Evolutionary conservation across 2,113 vertebrate genomes (phyloP).

Genomic region (Synchiropus splendidus): DNA sequence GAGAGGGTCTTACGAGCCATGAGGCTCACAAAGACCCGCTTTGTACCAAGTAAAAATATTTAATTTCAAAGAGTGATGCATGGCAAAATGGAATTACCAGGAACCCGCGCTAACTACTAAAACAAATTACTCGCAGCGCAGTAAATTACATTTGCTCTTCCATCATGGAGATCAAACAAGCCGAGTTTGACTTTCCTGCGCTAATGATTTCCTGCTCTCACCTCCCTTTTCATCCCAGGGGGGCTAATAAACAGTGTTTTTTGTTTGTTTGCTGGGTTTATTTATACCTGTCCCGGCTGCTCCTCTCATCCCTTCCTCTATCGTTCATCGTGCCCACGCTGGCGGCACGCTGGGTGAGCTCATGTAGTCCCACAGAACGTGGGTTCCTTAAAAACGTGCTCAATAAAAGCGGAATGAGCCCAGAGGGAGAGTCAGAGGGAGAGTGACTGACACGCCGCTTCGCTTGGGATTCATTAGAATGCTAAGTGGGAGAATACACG

Average conservation of each 20-base stretch:
- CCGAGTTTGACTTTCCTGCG: conserved; percentile 57
- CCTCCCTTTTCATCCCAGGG: conserved; percentile 66
- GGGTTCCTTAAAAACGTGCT: conserved; percentile 54
- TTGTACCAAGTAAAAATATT: conserved; percentile 68
- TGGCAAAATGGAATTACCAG: conserved; percentile 70
- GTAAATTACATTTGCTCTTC: conserved; percentile 71
- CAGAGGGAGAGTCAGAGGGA: conserved; percentile 54
- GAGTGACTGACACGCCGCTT: conserved; percentile 65
- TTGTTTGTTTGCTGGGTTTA: conserved; percentile 56
- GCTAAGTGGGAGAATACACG: conserved; percentile 54
- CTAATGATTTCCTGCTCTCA: conserved; percentile 72
- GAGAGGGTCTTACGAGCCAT: conserved; percentile 50
- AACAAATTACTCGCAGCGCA: conserved; percentile 65
- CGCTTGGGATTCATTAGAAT: conserved; percentile 69
- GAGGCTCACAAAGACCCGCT: conserved; percentile 57
- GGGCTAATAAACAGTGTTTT: conserved; percentile 65
- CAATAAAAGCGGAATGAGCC: conserved; percentile 68
- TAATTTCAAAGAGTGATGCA: conserved; percentile 64
- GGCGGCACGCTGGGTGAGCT: conserved; percentile 52
- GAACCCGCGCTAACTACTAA: conserved; percentile 67
- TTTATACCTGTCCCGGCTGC: conserved; percentile 55
- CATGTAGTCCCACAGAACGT: conserved; percentile 63
- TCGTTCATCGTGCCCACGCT: conserved; percentile 25
- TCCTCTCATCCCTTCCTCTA: conserved; percentile 26
- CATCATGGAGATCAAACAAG: conserved; percentile 68